Evolutionary conservation across 2,113 vertebrate species (phyloP), one percentile per base, ranked within the genome.

Genomic region (Oplegnathus fasciatus): DNA sequence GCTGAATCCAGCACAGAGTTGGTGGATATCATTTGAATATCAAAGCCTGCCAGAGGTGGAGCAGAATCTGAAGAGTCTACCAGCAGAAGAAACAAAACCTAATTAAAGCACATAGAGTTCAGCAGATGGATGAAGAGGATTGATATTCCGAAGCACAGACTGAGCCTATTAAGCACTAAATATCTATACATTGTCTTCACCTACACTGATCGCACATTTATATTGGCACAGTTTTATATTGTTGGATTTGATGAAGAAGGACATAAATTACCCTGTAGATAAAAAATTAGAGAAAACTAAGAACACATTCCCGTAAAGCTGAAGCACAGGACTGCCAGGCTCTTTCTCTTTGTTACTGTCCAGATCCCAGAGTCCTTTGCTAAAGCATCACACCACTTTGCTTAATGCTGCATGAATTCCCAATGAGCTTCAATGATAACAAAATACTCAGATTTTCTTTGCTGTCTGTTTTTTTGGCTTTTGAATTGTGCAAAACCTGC

Each of bases 11-110:
- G 76, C 40, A 17, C 86, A 80, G 73, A 80, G 64, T 79, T 82
- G 76, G 79, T 28, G 30, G 82, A 75, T 86, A 87, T 91, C 77
- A 91, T 94, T 94, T 92, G 82, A 93, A 95, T 92, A 94, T 93
- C 86, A 94, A 93, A 94, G 89, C 55, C 55, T 88, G 86, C 83
- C 77, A 60, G 69, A 79, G 86, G 86, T 75, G 6, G 57, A 20
- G 67, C 68, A 74, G 74, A 82, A 80, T 84, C 52, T 78, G 80
- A 71, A 52, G 76, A 73, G 70, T 88, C 81, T 70, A 82, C 67
- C 70, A 65, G 70, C 67, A 55, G 74, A 50, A 83, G 78, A 88
- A 88, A 94, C 84, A 88, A 89, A 89, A 90, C 78, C 84, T 88
- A 90, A 94, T 94, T 90, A 90, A 86, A 84, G 90, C 84, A 80